phyloP scores from a whole-genome alignment of 2,888 invertebrate species.

The Sarcophaga variegata region DNA sequence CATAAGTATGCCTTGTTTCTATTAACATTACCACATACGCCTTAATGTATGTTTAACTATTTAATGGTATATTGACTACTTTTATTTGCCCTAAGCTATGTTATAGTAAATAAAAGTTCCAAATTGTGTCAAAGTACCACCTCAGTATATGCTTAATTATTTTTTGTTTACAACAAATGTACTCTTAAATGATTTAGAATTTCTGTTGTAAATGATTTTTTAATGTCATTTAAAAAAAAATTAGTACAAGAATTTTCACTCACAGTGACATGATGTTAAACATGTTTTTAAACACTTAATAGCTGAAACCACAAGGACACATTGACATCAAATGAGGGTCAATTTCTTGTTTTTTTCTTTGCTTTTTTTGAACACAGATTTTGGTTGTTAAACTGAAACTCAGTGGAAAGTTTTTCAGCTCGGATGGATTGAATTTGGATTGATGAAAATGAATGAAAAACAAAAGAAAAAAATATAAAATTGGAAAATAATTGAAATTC shows the following conservation, averaged over 20 bases:
- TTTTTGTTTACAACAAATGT: neutral
- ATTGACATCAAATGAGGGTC: neutral
- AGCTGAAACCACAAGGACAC: neutral
- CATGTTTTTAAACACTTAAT: neutral
- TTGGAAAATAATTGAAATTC: too few relatives aligned
- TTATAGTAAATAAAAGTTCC: too few relatives aligned
- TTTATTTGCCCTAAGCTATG: too few relatives aligned
- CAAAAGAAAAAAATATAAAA: too few relatives aligned
- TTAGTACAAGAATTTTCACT: neutral
- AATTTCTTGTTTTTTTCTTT: neutral
- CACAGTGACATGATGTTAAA: neutral
- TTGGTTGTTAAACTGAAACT: neutral
- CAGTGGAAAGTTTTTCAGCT: neutral
- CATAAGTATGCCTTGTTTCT: too few relatives aligned
- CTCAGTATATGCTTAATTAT: too few relatives aligned
- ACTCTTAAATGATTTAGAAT: neutral
- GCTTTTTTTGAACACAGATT: neutral
- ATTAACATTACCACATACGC: too few relatives aligned
- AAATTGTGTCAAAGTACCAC: too few relatives aligned
- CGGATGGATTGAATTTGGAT: too few relatives aligned
- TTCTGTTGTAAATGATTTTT: neutral
- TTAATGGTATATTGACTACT: too few relatives aligned
- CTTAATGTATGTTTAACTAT: too few relatives aligned
- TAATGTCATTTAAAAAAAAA: neutral
- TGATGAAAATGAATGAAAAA: too few relatives aligned